Evolutionary conservation across 35 echinoderm and acorn worm genomes (phyloP).

Genomic region (Ptychodera flava): DNA sequence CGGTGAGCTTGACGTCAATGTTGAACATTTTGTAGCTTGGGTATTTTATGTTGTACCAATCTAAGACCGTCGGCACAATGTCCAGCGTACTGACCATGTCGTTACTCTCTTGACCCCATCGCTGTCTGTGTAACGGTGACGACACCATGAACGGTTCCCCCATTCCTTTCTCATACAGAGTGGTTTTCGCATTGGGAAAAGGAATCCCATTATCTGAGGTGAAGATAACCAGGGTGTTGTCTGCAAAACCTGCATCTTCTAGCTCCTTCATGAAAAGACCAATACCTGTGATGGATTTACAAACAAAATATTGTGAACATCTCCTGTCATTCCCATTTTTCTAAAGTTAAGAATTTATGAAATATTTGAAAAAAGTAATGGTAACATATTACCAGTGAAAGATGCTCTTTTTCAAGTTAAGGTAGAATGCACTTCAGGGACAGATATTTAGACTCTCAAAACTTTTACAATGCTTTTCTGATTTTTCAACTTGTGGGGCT

Average conservation of each 20-base stretch:
- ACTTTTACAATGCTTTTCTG: too few relatives aligned
- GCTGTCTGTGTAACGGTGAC: slow-evolving; percentile 6
- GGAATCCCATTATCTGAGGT: slow-evolving; percentile 45
- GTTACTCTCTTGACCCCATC: slow-evolving; percentile 25
- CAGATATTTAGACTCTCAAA: too few relatives aligned
- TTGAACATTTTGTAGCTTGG: slow-evolving; percentile 8
- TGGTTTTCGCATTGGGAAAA: slow-evolving; percentile 48
- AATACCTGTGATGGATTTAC: background rate
- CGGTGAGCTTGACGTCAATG: background rate
- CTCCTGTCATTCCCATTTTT: too few relatives aligned
- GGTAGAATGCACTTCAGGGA: too few relatives aligned
- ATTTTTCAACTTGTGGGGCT: too few relatives aligned
- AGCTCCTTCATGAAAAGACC: slow-evolving; percentile 34
- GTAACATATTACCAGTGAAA: too few relatives aligned
- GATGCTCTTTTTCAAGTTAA: too few relatives aligned
- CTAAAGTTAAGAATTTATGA: too few relatives aligned
- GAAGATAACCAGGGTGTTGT: slow-evolving; percentile 34
- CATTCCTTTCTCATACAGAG: slow-evolving; percentile 38
- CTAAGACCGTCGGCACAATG: slow-evolving; percentile 30
- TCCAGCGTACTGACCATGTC: slow-evolving; percentile 33
- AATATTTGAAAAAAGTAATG: too few relatives aligned
- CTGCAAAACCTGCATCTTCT: slow-evolving; percentile 3
- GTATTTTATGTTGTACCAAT: slow-evolving; percentile 26
- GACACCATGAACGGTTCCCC: slow-evolving; percentile 40
- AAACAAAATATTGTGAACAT: background rate